Evolutionary conservation across 2,888 invertebrate species (phyloP).

Genomic region (Drosophila rellima): DNA sequence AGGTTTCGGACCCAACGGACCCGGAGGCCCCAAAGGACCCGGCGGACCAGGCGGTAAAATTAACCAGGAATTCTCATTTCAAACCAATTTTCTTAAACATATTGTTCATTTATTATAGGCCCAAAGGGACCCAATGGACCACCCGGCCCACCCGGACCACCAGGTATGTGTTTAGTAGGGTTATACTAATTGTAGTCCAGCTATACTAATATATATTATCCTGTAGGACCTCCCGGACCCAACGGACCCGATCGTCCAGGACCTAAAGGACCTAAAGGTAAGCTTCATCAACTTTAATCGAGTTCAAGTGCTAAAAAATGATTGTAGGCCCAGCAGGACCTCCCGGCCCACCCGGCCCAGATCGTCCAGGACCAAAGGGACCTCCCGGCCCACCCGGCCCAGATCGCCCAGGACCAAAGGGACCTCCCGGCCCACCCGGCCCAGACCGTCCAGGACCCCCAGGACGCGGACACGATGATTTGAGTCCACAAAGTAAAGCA

Average conservation of each 20-base stretch:
- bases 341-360: conserved; percentile 77
- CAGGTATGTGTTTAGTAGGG: conserved; percentile 55
- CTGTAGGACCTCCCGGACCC: conserved; percentile 55
- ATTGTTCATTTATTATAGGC: conserved; percentile 46
- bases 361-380: conserved; percentile 42
- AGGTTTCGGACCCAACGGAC: conserved; percentile 81
- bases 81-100: background rate
- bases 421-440: conserved; percentile 60
- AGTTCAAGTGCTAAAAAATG: background rate
- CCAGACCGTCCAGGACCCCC: conserved; percentile 49
- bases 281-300: background rate
- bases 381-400: conserved; percentile 63
- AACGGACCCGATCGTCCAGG: conserved; percentile 47
- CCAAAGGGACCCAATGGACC: conserved; percentile 77
- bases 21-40: conserved; percentile 78
- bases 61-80: conserved; percentile 37
- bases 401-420: conserved; percentile 65
- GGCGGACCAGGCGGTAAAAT: conserved; percentile 79
- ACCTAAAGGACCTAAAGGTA: conserved; percentile 43
- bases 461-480: conserved; percentile 22
- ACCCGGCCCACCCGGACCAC: conserved; percentile 82
- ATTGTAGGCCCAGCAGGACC: conserved; percentile 28
- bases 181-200: no score
- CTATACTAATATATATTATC: conserved; percentile 2
- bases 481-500: conserved; percentile 35